Evolutionary conservation across 1,140 invertebrate genomes (phyloP), one percentile per base, ranked within the genome.

Genomic region (Drosophila lini): DNA sequence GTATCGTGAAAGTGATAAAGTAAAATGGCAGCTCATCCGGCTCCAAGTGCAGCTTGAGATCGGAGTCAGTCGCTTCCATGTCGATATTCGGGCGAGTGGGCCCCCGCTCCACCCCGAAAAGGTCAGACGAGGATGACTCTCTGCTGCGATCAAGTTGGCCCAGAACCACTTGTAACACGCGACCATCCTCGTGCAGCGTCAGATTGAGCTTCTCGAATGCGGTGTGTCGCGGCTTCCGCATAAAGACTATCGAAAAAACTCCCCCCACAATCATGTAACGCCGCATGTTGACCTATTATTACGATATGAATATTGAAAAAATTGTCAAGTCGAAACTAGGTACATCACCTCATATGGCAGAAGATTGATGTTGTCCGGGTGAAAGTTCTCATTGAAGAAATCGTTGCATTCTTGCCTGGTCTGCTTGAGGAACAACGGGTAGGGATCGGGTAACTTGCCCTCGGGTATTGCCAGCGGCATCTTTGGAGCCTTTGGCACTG

Each of bases 191-290:
- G 50, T 91, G 86, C 22, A 81, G 15, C 1, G 78, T 90, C 38
- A 80, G 76, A 38, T 81, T 90, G 1, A 82, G 58, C 8, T 65
- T 81, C 10, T 76, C 15, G 31, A 79, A 91, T 13, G 70, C 74
- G 5, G 57, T 65, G 44, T 83, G 74, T 3, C 59, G 57, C 0
- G 90, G 83, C 11, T 80, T 89, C 5, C 59, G 48, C 8, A 91
- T 70, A 60, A 79, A 85, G 25, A 68, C 13, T 11, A 91, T 5
- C 2, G 84, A 73, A 36, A 74, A 80, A 6, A 91, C 61, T 7
- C 90, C 90, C 10, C 90, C 90, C 42, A 91, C 32, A 9, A 91
- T 85, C 0, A 70, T 65, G 11, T 67, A 90, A 1, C 53, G 47
- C 16, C 88, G 84, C 22, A 91, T 38, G 53, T 91, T 91, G 0